A percentile compares a stretch with the other conserved stretches of the same genome.
phyloP scores from a whole-genome alignment of 2,113 vertebrate species.

The Clarias macrocephalus region DNA sequence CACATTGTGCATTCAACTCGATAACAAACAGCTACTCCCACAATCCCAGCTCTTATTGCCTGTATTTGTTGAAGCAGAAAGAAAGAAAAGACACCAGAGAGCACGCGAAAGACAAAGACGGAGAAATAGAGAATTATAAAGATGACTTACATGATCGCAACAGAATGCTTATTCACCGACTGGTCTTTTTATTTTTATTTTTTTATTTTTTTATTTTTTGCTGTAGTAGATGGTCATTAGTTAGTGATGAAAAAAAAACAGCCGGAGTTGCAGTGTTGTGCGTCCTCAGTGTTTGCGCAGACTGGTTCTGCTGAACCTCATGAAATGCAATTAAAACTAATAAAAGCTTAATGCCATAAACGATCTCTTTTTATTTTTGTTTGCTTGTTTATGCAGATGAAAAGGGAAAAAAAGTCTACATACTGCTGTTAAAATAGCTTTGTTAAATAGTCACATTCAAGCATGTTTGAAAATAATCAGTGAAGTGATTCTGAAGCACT shows the following conservation, averaged over 20 bases:
- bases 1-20: not conserved
- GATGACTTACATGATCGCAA: not conserved
- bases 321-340: slow-evolving; percentile 3
- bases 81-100: slow-evolving; percentile 18
- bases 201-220: not conserved
- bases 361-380: not conserved
- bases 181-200: not conserved
- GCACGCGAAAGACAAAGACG: not conserved
- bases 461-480: not conserved
- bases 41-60: slow-evolving; percentile 15
- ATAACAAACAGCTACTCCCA: slow-evolving; percentile 19
- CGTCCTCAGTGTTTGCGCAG: not conserved
- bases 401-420: not conserved
- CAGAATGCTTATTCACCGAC: not conserved
- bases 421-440: not conserved
- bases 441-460: not conserved
- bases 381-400: not conserved
- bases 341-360: not conserved
- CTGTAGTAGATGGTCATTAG: not conserved
- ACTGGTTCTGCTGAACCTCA: not conserved
- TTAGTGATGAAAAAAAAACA: not conserved
- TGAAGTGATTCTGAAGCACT: not conserved
- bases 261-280: not conserved
- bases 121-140: not conserved
- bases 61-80: slow-evolving; percentile 34